phyloP scores from a whole-genome alignment of 2,113 vertebrate species.

The Microtus ochrogaster region DNA sequence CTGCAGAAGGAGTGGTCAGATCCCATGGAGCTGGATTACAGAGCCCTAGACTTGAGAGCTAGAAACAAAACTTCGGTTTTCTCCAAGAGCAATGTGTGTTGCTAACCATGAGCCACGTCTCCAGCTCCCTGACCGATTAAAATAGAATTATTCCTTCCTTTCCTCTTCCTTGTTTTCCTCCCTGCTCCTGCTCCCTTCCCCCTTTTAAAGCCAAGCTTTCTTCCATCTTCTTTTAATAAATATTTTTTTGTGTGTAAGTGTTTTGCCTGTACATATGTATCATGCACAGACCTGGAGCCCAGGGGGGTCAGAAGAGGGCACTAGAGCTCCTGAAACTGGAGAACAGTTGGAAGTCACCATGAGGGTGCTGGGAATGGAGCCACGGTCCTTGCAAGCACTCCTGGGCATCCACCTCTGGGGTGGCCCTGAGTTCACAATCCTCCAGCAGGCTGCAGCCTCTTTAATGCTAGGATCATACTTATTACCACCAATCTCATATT shows the following conservation, averaged over 20 bases:
- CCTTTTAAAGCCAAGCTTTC: background rate
- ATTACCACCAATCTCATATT: background rate
- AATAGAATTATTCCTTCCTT: background rate
- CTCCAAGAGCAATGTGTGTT: background rate
- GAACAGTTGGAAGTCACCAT: background rate
- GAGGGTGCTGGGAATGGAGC: background rate
- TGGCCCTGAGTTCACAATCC: background rate
- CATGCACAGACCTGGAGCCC: background rate
- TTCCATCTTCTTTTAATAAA: background rate
- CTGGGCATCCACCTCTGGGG: background rate
- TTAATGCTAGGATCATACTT: background rate
- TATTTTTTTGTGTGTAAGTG: background rate
- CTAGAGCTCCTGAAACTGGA: background rate
- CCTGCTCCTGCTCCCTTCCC: background rate
- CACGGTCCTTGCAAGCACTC: background rate
- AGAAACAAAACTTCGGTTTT: background rate
- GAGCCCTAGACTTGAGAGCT: background rate
- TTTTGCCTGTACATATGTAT: background rate
- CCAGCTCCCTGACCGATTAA: background rate
- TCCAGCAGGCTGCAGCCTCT: background rate
- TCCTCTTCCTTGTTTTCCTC: background rate
- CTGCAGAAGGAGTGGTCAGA: background rate
- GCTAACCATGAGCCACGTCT: background rate
- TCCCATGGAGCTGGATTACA: background rate
- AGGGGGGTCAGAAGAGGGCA: background rate